Conservation (phyloP, 1,140 invertebrate genomes). For the Pectinophora gossypiella region DNA sequence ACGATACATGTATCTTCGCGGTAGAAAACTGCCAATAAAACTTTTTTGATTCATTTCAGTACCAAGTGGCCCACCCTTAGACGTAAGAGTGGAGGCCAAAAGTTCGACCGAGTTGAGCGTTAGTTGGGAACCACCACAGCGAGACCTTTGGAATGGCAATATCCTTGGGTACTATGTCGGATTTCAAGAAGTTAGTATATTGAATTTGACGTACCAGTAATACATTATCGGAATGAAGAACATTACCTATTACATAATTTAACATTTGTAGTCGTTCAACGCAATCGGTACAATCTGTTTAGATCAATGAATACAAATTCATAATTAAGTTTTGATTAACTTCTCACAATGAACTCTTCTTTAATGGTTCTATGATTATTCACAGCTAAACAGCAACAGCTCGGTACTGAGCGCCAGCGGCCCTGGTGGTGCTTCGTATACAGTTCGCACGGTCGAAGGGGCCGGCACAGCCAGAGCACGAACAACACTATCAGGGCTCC, state of each 20-base stretch:
- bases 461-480: slow-evolving; percentile 76
- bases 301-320: not conserved
- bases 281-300: not conserved
- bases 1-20: not conserved
- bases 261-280: not conserved
- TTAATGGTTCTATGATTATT: too few relatives aligned
- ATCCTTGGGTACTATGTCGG: slow-evolving; percentile 95
- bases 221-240: too few relatives aligned
- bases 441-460: slow-evolving; percentile 85
- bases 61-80: slow-evolving; percentile 89
- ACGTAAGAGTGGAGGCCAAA: slow-evolving; percentile 90
- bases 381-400: slow-evolving; percentile 62
- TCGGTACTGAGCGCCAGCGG: slow-evolving; percentile 57
- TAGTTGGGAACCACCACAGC: slow-evolving; percentile 91
- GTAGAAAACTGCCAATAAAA: too few relatives aligned
- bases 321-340: too few relatives aligned
- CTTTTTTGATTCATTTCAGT: slow-evolving; percentile 72
- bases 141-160: slow-evolving; percentile 93
- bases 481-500: slow-evolving; percentile 80
- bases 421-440: slow-evolving; percentile 76
- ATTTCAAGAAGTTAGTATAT: slow-evolving; percentile 81
- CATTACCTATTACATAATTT: too few relatives aligned
- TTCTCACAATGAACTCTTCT: too few relatives aligned
- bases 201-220: too few relatives aligned
- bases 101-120: slow-evolving; percentile 93